Evolutionary conservation across 2,888 invertebrate genomes (phyloP), one percentile per base, ranked within the genome.

Genomic region (Sceliomorpha sp.): DNA sequence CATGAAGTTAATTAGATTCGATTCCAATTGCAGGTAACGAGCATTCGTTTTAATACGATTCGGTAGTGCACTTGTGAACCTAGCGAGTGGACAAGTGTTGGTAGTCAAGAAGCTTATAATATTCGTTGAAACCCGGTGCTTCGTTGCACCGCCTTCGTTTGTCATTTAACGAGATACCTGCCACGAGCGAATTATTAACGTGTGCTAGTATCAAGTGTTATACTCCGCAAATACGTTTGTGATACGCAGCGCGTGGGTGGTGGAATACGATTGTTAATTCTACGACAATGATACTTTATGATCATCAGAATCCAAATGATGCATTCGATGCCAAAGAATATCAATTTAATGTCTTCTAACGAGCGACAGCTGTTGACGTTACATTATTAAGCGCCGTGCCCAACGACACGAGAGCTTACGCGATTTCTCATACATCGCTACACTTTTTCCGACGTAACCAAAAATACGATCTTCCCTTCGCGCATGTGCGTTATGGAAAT

Each of bases 151-250:
- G 78, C 78, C 77, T 79, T 76, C 79, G 80, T 86, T 85, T 85
- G 84, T 85, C 85, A 85, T 77, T 87, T 86, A 87, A 86, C 87
- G 84, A 86, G 82, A 77, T 79, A 78, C 76, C 77, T 78, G 81
- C 82, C 84, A 64, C 73, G 74, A 82, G 82, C 82, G 79, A 82
- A 83, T 81, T 80, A 81, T 81, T 73, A 74, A 68, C 72, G 73
- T 58, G 20, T 31, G 55, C 56, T 48, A 56, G 59, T 26, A 68
- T 68, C 63, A 34, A 68, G 70, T 64, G 68, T 64, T 55, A 53
- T 40, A 58, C 59, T 47, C 39, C 56, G 44, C 62, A 37, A 37
- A 44, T 45, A 66, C 69, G 53, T 48, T 48, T 9, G 20, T 13
- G 36, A 26, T 10, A 48, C 42, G 31, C n/a, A 62, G 27, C 69